Evolutionary conservation across 2,888 invertebrate genomes (phyloP), one percentile per base, ranked within the genome.

Genomic region (Oscheius sp.): DNA sequence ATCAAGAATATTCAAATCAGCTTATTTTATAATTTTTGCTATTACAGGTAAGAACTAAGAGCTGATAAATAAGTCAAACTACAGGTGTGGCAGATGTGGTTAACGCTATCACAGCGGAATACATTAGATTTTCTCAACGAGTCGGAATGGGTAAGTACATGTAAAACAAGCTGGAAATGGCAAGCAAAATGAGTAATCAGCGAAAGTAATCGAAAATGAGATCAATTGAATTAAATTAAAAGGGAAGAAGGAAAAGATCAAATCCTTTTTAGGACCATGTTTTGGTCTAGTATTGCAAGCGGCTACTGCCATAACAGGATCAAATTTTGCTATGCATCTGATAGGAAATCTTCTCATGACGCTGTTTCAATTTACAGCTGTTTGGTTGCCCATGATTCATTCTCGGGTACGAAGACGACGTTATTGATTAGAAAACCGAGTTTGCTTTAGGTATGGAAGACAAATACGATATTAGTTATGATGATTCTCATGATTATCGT

Each of bases 51-150:
- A 10, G 20, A 23, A 4, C 3, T 20, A 20, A 37, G 20, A 5
- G 33, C 20, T 6, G n/a, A 8, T 29, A 55, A 55, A 1, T 34
- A 15, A 33, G 34, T 34, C n/a, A 6, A 4, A 33, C 23, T 57
- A 5, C 23, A 57, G 34, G 37, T 10, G 25, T 20, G 10, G 23
- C 39, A 25, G 57, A 57, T 37, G 39, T 37, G 10, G 39, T 57
- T 25, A 57, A 37, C 37, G 57, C 23, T 20, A 25, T 57, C 20
- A 15, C 57, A 3, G 25, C 37, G 20, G 37, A 34, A 8, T 33
- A 57, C 15, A 57, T 57, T 1, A 37, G 37, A 37, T 25, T 57
- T 25, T 57, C 57, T 12, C 57, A 57, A 23, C 39, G 57, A 12
- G 57, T 57, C 17, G 37, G 37, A 34, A 34, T 37, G 6, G 34